Base-by-base conservation (phyloP, 2,888 invertebrate species). In the Drosophila atroscutellata region DNA sequence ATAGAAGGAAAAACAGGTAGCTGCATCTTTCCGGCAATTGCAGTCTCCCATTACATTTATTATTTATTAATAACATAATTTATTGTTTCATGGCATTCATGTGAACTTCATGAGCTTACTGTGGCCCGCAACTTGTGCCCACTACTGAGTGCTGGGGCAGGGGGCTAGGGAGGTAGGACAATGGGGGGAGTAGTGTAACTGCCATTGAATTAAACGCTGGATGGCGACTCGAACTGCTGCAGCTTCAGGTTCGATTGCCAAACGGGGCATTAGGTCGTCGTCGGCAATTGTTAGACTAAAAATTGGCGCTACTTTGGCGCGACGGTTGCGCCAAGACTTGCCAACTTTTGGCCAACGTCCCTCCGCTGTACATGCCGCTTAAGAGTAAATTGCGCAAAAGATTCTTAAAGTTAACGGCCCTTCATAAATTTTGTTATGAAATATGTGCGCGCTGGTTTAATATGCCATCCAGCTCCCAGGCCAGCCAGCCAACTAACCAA, bases 21-120 rank as follows among this genome's bases (percentile, higher is more conserved):
- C 86, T 64, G 69, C 77, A 74, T 67, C 70, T 67, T 67, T 71
- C 58, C 71, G 56, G 77, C 87, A 89, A 73, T 88, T 75, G 87
- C 80, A 75, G 86, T 86, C 81, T 90, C 87, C 91, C 88, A 91
- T 92, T 91, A 89, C 92, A 89, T 91, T 91, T 91, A 91, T 91
- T 92, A 92, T 91, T 91, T 91, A 91, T 92, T 91, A 91, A 92
- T 92, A 91, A 91, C 91, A 89, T 92, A 92, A 91, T 91, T 91
- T 91, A 91, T 91, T 91, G 92, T 91, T 92, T 90, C 84, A 85
- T 88, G 91, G 91, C 84, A 81, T 91, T 91, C 91, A 92, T 92
- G 91, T 92, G 92, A 90, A 90, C 87, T 81, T 80, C 81, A 78
- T 79, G 77, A 81, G 87, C 63, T 57, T 45, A 47, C 61, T 56